A percentile compares a stretch with the other conserved stretches of the same genome.
Conservation (phyloP, 2,888 invertebrate genomes). For the Pharmacophagus antenor region DNA sequence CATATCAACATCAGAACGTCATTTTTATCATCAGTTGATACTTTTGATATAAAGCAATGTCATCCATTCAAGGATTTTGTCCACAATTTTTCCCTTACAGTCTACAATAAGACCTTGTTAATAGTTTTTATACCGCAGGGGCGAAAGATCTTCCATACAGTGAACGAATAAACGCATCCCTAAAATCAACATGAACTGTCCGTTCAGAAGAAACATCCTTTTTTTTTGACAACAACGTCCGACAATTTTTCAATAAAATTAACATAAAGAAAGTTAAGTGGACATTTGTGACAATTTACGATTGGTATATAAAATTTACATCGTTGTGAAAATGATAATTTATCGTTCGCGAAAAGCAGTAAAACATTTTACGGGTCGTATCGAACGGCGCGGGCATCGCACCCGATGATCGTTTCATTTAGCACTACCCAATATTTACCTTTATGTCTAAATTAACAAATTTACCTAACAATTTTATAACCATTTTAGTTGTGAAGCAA, state of each 20-base stretch:
- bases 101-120: too few relatives aligned
- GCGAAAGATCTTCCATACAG: too few relatives aligned
- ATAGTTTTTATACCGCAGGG: too few relatives aligned
- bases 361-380: slow-evolving; percentile 24
- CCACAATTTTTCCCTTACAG: too few relatives aligned
- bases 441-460: slow-evolving; percentile 19
- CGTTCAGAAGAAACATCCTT: background rate
- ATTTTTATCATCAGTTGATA: too few relatives aligned
- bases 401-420: slow-evolving; percentile 16
- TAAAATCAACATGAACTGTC: too few relatives aligned
- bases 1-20: too few relatives aligned
- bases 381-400: slow-evolving; percentile 6
- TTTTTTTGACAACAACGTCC: background rate
- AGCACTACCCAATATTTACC: slow-evolving; percentile 5
- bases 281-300: slow-evolving; percentile 16
- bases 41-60: too few relatives aligned
- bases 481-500: background rate
- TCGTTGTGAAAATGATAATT: slow-evolving; percentile 26
- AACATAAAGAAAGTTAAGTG: slow-evolving; percentile 1
- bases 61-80: too few relatives aligned
- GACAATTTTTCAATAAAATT: slow-evolving; percentile 1
- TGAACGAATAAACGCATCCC: too few relatives aligned
- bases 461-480: background rate
- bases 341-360: slow-evolving; percentile 15
- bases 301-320: slow-evolving; percentile 22